These are phyloP conservation scores for Takifugu ocellatus DNA, from an alignment of 2,797 vertebrate genomes.

Conservation along the genomic window DNA sequence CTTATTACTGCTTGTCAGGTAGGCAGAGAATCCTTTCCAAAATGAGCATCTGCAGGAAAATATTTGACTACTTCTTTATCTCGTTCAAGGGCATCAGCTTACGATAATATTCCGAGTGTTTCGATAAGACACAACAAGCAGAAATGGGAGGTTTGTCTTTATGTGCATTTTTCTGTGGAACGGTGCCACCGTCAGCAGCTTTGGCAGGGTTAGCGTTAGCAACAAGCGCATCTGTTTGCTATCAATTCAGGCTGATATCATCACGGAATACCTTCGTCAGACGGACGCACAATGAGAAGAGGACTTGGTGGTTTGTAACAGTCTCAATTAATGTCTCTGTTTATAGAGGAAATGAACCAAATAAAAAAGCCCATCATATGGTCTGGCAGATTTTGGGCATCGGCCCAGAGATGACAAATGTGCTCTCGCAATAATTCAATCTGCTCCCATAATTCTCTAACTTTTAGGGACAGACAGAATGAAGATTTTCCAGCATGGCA, in stretches of 20 bases:
- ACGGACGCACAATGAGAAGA: constrained; percentile 57
- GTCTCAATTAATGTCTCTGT: constrained; percentile 73
- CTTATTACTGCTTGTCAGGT: constrained; percentile 83
- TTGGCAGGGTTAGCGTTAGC: constrained; percentile 36
- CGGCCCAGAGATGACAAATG: constrained; percentile 83
- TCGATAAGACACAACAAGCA: constrained; percentile 63
- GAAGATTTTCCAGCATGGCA: constrained; percentile 77
- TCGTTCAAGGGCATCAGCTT: constrained; percentile 67
- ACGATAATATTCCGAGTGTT: constrained; percentile 63
- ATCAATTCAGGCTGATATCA: constrained; percentile 48
- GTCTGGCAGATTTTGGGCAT: constrained; percentile 86
- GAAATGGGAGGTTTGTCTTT: constrained; percentile 57
- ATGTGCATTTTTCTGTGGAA: constrained; percentile 46
- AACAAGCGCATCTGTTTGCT: constrained; percentile 50
- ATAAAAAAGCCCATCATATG: constrained; percentile 86
- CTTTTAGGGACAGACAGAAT: constrained; percentile 82
- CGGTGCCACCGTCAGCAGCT: constrained; percentile 31
- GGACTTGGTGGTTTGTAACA: constrained; percentile 59
- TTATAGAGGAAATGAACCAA: constrained; percentile 81
- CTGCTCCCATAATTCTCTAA: constrained; percentile 85
- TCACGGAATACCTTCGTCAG: constrained; percentile 37
- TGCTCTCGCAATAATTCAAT: constrained; percentile 85
- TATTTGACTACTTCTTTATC: constrained; percentile 68
- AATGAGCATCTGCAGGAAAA: constrained; percentile 71
- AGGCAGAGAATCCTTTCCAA: constrained; percentile 76